Percentiles rank a stretch among this genome's conserved stretches.
Conservation (phyloP, 2,113 vertebrate genomes). For the Rattus rattus region DNA sequence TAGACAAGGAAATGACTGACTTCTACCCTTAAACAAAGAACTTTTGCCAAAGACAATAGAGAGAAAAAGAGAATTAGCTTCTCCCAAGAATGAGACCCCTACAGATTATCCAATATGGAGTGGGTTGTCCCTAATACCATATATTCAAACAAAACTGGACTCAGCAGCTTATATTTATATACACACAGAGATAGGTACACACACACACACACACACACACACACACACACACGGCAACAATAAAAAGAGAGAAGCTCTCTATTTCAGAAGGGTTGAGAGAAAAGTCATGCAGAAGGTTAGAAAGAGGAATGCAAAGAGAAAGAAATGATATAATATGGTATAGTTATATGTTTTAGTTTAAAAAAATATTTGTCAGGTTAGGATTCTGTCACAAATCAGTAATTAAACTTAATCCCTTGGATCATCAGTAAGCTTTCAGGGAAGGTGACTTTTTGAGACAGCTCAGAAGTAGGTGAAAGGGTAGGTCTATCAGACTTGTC, state of each 20-base stretch:
- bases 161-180: not conserved
- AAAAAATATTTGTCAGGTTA: not conserved
- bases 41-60: not conserved
- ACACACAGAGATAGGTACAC: not conserved
- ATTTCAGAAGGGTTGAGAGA: not conserved
- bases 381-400: not conserved
- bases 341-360: not conserved
- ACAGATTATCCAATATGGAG: not conserved
- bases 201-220: not conserved
- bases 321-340: not conserved
- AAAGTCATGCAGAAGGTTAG: not conserved
- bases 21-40: not conserved
- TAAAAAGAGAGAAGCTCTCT: not conserved
- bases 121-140: not conserved
- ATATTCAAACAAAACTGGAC: not conserved
- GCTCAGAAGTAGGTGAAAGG: not conserved
- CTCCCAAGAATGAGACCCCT: not conserved
- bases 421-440: constrained; percentile 51
- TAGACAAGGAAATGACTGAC: not conserved
- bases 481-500: not conserved
- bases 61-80: not conserved
- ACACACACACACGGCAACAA: not conserved
- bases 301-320: not conserved
- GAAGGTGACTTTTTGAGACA: not conserved
- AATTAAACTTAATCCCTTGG: constrained; percentile 30